Base-by-base conservation (phyloP, 2,113 vertebrate species). In the Polyodon spathula region DNA sequence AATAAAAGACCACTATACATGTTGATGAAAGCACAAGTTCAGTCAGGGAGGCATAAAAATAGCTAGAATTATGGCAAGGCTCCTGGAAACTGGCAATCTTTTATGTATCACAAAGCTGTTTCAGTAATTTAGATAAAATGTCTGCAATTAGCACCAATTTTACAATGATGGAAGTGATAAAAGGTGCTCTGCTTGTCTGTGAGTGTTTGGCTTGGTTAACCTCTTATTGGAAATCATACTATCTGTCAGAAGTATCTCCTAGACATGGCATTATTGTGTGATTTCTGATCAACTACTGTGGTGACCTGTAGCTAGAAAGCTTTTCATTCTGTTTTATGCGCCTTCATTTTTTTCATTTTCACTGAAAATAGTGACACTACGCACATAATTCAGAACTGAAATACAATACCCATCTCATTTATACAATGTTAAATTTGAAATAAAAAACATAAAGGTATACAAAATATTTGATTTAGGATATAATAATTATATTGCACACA, bases 1-100 rank as follows among this genome's bases (percentile, higher is more conserved):
- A 81, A 84, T 88, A 88, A 88, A 84, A 76, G 83, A 77, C 79
- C 84, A 83, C 84, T 83, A 86, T 88, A 88, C 86, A 88, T 70
- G 76, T 85, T 85, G 84, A 86, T 86, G 86, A 88, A 88, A 81
- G 77, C 81, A 72, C 71, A 69, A 81, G 78, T 86, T 86, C 86
- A 85, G 81, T 82, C 79, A 82, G 76, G 76, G 68, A 79, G 84
- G 79, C 79, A 72, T 68, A 75, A 66, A 67, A 68, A 67, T 66
- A 27, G 27, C 53, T 75, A 85, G 85, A 87, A 74, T 87, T 87
- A 87, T 85, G 77, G 70, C 39, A 37, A 73, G 67, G 68, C 71
- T 79, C 74, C 80, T 80, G 82, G 78, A 73, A 78, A 53, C 66
- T 74, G 68, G 67, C 82, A 83, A 85, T 84, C 85, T 81, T 87